Evolutionary conservation across 2,888 invertebrate species (phyloP), one percentile per base, ranked within the genome.

Genomic region (Mythimna vitellina): DNA sequence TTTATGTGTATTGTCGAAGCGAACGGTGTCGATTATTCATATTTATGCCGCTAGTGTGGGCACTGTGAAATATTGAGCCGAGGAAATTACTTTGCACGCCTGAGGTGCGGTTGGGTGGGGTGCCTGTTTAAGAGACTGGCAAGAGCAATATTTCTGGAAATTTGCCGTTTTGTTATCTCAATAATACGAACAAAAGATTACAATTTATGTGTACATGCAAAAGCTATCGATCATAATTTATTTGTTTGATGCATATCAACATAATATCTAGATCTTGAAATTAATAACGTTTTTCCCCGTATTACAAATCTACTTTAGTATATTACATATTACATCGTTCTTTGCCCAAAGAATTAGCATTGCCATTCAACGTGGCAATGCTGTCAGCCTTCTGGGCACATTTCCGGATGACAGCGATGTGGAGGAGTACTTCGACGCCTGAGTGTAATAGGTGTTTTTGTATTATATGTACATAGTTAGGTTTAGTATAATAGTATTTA

Each of bases 21-120:
- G 88, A 89, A 82, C 87, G 88, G 82, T 86, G 89, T 87, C 90
- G 90, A 93, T 93, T 92, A 93, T 92, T 93, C 93, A 92, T 93
- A 93, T 93, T 93, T 92, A 92, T 92, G 90, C 89, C 86, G 87
- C 86, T 87, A 88, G 90, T 89, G 91, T 89, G 89, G 89, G 88
- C 87, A 82, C 86, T 81, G 86, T 90, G 91, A 91, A 90, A 90
- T 92, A 92, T 91, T 88, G 91, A 88, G 85, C 84, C 77, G 83
- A 87, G 89, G 90, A 90, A 90, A 91, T 91, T 90, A 90, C 90
- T 89, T 89, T 86, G 88, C 88, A 83, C 88, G 89, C 89, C 87
- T 78, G 81, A 85, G 89, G 89, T 87, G 86, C 79, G 62, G 69
- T 76, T 53, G 70, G 78, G 70, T 67, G 65, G 65, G 64, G 67